These are phyloP conservation scores for Engraulis encrasicolus DNA, from an alignment of 2,113 vertebrate species.

Conservation along the genomic window DNA sequence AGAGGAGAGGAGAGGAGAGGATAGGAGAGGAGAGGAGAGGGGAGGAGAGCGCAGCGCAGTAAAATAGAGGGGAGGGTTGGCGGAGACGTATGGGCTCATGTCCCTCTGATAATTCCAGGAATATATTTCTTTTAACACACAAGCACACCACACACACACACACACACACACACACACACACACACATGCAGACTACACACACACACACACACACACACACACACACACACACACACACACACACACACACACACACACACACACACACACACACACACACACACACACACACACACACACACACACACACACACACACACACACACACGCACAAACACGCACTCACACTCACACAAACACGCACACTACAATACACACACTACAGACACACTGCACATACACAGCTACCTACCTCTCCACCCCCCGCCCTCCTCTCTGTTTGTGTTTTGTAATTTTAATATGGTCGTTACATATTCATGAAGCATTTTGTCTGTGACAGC, in stretches of 20 bases:
- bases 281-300: too few species aligned
- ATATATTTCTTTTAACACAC: constrained; percentile 56
- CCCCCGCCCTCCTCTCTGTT: constrained; percentile 58
- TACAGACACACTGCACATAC: too few species aligned
- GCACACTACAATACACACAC: too few species aligned
- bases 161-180: not conserved
- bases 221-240: not conserved
- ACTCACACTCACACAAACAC: not conserved
- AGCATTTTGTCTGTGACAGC: constrained; percentile 74
- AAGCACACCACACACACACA: too few species aligned
- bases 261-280: constrained; percentile 10
- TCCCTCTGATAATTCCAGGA: constrained; percentile 66
- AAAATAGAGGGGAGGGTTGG: constrained; percentile 55
- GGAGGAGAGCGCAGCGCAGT: constrained; percentile 34
- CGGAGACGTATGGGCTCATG: constrained; percentile 48
- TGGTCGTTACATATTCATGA: constrained; percentile 77
- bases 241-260: not conserved
- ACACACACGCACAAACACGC: not conserved
- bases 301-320: not conserved
- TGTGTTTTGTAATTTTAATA: constrained; percentile 75
- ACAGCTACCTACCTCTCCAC: constrained; percentile 46
- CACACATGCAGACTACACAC: too few species aligned
- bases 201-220: not conserved
- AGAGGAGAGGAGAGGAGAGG: constrained; percentile 53
- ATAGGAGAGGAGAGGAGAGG: constrained; percentile 40